These are phyloP conservation scores for Ennomos fuscantarius DNA, from an alignment of 2,888 invertebrate species.

Conservation along the genomic window DNA sequence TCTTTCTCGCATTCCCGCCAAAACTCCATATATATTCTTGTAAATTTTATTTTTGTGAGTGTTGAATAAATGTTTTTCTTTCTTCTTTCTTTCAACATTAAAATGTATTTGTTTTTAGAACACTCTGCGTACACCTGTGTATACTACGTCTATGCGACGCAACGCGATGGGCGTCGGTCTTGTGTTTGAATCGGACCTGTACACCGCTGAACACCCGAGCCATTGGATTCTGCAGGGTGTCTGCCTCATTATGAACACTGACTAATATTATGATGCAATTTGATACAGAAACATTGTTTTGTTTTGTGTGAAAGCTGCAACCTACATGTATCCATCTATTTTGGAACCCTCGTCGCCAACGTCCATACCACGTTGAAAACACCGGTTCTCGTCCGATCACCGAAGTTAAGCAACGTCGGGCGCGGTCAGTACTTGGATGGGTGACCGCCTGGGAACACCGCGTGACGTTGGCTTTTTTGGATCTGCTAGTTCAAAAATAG, in stretches of 20 bases:
- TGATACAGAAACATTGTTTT: too few relatives aligned
- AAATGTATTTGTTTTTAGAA: constrained; percentile 86
- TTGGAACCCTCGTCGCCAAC: constrained; percentile 13
- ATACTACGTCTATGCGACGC: constrained; percentile 93
- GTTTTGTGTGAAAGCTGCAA: too few relatives aligned
- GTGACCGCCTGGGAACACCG: constrained; percentile 72
- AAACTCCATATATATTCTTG: too few relatives aligned
- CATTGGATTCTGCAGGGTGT: constrained; percentile 97
- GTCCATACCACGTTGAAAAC: constrained; percentile 44
- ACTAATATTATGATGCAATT: constrained; percentile 64
- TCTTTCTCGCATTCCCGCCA: too few relatives aligned
- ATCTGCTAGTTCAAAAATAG: too few relatives aligned
- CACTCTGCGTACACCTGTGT: constrained; percentile 94
- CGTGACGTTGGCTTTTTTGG: constrained; percentile 63
- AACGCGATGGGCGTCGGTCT: constrained; percentile 97
- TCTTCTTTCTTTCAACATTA: too few relatives aligned
- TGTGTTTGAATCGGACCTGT: constrained; percentile 95
- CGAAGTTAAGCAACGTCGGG: constrained; percentile 78
- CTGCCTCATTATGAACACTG: constrained; percentile 94
- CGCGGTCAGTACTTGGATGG: constrained; percentile 68
- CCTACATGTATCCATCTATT: too few relatives aligned
- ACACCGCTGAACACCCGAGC: constrained; percentile 92
- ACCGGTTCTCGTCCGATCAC: constrained; percentile 78
- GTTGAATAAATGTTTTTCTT: too few relatives aligned
- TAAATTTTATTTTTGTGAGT: too few relatives aligned